Evolutionary conservation across 1,140 invertebrate genomes (phyloP).

Genomic region (Meteorus sp.): DNA sequence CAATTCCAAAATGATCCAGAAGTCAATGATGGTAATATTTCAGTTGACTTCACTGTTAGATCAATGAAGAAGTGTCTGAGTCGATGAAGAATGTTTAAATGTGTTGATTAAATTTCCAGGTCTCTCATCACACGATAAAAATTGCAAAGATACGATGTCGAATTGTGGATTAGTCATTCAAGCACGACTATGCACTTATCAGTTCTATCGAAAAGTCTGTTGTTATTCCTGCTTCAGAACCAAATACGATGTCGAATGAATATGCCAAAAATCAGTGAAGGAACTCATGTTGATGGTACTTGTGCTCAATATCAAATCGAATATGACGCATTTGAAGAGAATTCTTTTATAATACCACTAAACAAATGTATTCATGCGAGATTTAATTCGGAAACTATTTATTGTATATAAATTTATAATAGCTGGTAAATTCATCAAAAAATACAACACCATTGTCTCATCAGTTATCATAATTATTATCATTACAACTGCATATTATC

Average conservation of each 20-base stretch:
- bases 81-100: neutral
- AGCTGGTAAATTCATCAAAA: no score
- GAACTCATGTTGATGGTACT: no score
- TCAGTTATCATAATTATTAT: no score
- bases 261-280: neutral
- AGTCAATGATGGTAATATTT: slow-evolving; percentile 38
- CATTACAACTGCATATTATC: no score
- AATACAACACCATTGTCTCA: no score
- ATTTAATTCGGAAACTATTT: no score
- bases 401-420: no score
- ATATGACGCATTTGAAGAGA: no score
- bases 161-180: slow-evolving; percentile 78
- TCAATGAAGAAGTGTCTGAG: slow-evolving; percentile 3
- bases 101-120: slow-evolving; percentile 32
- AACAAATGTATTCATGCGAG: no score
- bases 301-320: no score
- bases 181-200: slow-evolving; percentile 77
- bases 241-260: slow-evolving; percentile 42
- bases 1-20: slow-evolving; percentile 43
- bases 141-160: slow-evolving; percentile 71
- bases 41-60: neutral
- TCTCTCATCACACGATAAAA: slow-evolving; percentile 25
- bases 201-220: slow-evolving; percentile 78
- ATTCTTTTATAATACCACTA: no score
- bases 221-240: slow-evolving; percentile 68